Evolutionary conservation across 2,888 invertebrate genomes (phyloP).

Genomic region (Frankliniella intonsa): DNA sequence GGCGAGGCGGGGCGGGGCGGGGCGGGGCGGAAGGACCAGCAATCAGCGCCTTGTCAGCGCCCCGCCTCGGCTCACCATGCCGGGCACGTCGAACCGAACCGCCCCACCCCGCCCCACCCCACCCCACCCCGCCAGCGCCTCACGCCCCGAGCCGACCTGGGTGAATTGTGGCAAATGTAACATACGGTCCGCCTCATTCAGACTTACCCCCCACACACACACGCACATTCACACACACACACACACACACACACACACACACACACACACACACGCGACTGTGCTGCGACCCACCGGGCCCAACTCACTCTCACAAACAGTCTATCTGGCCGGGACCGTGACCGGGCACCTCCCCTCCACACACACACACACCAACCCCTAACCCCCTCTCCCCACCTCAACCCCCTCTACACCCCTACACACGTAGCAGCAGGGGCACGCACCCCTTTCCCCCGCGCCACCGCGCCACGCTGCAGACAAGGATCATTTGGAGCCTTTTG

Average conservation of each 20-base stretch:
- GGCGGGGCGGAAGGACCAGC: neutral
- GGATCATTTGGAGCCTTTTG: neutral
- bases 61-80: neutral
- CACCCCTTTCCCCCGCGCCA: too few relatives aligned
- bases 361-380: too few relatives aligned
- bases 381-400: too few relatives aligned
- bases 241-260: neutral
- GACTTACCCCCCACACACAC: neutral
- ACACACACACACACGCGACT: neutral
- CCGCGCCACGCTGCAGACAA: too few relatives aligned
- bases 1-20: neutral
- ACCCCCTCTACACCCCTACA: too few relatives aligned
- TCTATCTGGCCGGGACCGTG: neutral
- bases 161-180: slow-evolving; percentile 25
- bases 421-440: too few relatives aligned
- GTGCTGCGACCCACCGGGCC: neutral
- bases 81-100: neutral
- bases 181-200: slow-evolving; percentile 7
- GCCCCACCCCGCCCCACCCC: neutral
- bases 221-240: neutral
- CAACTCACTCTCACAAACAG: neutral
- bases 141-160: neutral
- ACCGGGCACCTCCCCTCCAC: neutral
- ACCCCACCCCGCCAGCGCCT: neutral
- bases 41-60: slow-evolving; percentile 22